Evolutionary conservation across 2,113 vertebrate species (phyloP).

Genomic region (Halcyon malimbica): DNA sequence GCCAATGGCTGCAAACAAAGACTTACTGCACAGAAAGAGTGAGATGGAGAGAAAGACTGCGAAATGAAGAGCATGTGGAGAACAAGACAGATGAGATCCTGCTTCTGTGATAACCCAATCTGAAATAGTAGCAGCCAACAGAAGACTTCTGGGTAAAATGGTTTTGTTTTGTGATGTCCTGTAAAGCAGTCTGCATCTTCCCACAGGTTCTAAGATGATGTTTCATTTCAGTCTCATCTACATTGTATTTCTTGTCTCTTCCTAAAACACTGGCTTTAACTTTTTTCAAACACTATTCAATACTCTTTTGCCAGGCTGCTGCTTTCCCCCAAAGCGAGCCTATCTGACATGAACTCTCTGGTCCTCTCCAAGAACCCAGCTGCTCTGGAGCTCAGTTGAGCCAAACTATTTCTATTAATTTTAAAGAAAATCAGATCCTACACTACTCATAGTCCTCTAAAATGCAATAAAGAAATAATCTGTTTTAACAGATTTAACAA

Average conservation of each 20-base stretch:
- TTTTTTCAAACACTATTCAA: neutral
- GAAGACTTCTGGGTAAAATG: neutral
- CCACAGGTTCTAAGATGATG: neutral
- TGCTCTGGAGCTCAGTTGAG: neutral
- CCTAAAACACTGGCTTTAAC: neutral
- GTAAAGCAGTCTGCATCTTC: neutral
- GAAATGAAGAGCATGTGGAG: neutral
- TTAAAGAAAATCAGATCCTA: neutral
- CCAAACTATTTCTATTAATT: neutral
- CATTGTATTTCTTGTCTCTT: neutral
- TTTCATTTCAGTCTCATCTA: neutral
- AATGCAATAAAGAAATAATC: neutral
- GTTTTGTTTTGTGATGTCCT: neutral
- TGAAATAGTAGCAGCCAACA: neutral
- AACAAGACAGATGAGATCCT: neutral
- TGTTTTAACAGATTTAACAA: neutral
- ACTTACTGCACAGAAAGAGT: neutral
- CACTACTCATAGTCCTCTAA: neutral
- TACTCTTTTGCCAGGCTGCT: neutral
- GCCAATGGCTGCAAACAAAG: neutral
- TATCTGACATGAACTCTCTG: neutral
- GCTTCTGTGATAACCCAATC: neutral
- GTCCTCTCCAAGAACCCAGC: neutral
- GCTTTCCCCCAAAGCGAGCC: neutral
- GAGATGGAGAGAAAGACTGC: neutral